These are phyloP conservation scores for Ligdia adustata DNA, from an alignment of 2,888 invertebrate species.

Conservation along the genomic window DNA sequence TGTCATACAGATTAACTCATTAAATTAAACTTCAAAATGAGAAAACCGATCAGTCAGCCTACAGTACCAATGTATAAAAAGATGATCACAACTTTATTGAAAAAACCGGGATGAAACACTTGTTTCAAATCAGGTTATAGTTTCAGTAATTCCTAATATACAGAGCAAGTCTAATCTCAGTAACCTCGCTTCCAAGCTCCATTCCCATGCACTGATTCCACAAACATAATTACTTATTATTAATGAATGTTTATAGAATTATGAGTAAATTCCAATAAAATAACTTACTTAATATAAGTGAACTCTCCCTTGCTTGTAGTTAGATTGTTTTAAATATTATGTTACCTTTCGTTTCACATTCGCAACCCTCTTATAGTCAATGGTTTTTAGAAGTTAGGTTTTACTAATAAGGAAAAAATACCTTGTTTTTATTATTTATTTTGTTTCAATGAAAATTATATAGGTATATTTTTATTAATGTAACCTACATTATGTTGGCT, in stretches of 20 bases:
- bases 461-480: conserved; percentile 84
- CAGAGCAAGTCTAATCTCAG: too few relatives aligned
- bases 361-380: conserved; percentile 78
- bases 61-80: too few relatives aligned
- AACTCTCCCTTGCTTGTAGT: conserved; percentile 80
- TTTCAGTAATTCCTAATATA: too few relatives aligned
- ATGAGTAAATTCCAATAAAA: conserved; percentile 81
- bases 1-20: too few relatives aligned
- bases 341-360: conserved; percentile 74
- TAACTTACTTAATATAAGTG: conserved; percentile 73
- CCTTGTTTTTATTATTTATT: conserved; percentile 83
- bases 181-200: neutral
- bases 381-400: conserved; percentile 76
- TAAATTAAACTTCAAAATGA: too few relatives aligned
- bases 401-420: conserved; percentile 75
- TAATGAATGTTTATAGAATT: conserved; percentile 71
- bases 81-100: too few relatives aligned
- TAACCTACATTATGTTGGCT: conserved; percentile 84
- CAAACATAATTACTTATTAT: conserved; percentile 66
- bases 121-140: too few relatives aligned
- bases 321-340: conserved; percentile 68
- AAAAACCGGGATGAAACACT: too few relatives aligned
- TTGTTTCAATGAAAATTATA: conserved; percentile 82
- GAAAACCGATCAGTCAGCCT: too few relatives aligned
- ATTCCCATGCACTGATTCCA: conserved; percentile 46